phyloP scores from a whole-genome alignment of 2,113 vertebrate genomes.

The Callaeas wilsoni region DNA sequence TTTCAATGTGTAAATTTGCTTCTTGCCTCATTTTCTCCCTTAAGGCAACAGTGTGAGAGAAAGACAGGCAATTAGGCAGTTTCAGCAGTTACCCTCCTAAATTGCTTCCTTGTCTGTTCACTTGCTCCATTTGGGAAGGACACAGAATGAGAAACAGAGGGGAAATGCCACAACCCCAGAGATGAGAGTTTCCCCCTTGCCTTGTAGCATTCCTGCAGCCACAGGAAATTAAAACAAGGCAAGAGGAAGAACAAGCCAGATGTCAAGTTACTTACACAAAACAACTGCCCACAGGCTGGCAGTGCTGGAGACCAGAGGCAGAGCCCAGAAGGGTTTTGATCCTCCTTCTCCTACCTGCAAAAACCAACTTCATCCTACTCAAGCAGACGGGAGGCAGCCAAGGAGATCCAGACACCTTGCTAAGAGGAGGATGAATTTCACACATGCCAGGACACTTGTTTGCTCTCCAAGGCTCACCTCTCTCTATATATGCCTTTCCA shows the following conservation, averaged over 20 bases:
- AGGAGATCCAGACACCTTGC: neutral
- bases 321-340: neutral
- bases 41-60: neutral
- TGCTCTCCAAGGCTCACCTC: neutral
- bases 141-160: neutral
- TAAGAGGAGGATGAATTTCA: neutral
- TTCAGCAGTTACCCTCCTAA: neutral
- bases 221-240: slow-evolving; percentile 7
- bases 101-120: neutral
- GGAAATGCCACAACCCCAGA: neutral
- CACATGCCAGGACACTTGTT: neutral
- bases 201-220: neutral
- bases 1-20: neutral
- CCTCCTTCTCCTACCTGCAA: neutral
- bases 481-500: neutral
- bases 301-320: neutral
- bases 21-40: neutral
- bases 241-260: neutral
- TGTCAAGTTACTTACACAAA: neutral
- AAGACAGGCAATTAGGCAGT: neutral
- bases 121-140: neutral
- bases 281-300: neutral
- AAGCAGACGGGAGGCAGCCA: neutral
- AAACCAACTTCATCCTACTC: neutral
- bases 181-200: neutral